Evolutionary conservation across 1,140 invertebrate species (phyloP), one percentile per base, ranked within the genome.

Genomic region (Platorchestia sp.): DNA sequence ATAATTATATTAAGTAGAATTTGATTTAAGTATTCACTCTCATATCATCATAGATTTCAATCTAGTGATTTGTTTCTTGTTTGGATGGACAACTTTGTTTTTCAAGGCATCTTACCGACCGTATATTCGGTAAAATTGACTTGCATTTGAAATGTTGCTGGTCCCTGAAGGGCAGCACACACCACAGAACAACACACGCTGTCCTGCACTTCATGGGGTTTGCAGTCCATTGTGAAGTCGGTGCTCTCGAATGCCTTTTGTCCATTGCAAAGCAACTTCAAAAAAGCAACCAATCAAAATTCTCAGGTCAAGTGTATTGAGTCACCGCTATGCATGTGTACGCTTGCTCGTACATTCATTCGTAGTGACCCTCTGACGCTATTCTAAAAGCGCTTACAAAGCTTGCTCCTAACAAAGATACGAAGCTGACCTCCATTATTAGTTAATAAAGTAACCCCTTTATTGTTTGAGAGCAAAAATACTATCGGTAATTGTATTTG

Each of bases 401-500:
- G 87, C 27, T 42, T 3, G 43, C 87, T 93, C 44, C 45, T 19
- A 93, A 93, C 91, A 93, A 75, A 75, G 59, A 75, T 75, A 36
- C 3, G 36, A 75, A 75, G 59, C 45, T 93, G 91, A 93, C 91
- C 91, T 93, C 45, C 47, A 93, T 44, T 93, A 93, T 93, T 45
- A 10, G 45, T 44, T 93, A 93, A 93, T 93, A 93, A 93, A 93
- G n/a, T 45, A 44, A 40, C 91, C 43, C 91, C 44, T 93, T n/a
- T 7, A 45, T 93, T 93, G 45, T 93, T 45, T 44, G 45, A 44
- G 43, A 3, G 40, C 44, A 93, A 93, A 93, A 93, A 93, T 93
- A 93, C 40, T 93, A 93, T 93, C 91, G 91, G 44, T 93, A 93
- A 93, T 93, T 93, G 91, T 44, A 93, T 93, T 44, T 93, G 43